Base-by-base conservation (phyloP, 2,888 invertebrate species). In the Galerucella pusilla region DNA sequence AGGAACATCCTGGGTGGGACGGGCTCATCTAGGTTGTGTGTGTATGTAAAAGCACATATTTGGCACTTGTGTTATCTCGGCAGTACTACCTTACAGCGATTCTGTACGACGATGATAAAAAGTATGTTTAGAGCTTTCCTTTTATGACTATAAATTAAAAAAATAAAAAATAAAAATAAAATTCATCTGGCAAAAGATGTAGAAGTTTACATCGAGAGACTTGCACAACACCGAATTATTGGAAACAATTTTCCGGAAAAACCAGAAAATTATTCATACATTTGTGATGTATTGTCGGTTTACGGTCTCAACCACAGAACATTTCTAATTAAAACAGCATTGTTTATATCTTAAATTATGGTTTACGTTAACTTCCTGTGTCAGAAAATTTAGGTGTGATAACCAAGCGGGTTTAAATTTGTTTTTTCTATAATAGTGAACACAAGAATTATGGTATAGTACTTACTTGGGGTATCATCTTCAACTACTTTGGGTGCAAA, bases 401-500 rank as follows among this genome's bases (percentile, higher is more conserved):
- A 35, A 11, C 42, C 7, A 35, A 35, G 7, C 35, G 35, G 7
- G 25, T 25, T 46, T 49, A n/a, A 45, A 61, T 11, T 49, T 59
- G 16, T 59, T 59, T 59, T 25, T 35, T 59, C 16, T 7, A 28
- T 28, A 28, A 60, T 11, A 12, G 54, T 63, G 49, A 72, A 49
- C 2, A 59, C 2, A 14, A 60, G 28, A 14, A n/a, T 4, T 3
- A 49, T 11, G 12, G 63, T 12, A 20, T 60, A 35, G 35, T 88
- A 90, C 89, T 92, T 91, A 88, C 92, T 89, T 82, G 93, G 91
- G 46, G 88, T 91, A 63, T 92, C 92, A 46, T 92, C 94, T 82
- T 95, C 93, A 4, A 96, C 95, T 1, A 92, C 94, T 88, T 96
- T 97, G 12, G 97, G 97, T 76, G 95, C 94, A 88, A 98, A 97